Evolutionary conservation across 2,113 vertebrate species (phyloP).

Genomic region (Thymallus thymallus): DNA sequence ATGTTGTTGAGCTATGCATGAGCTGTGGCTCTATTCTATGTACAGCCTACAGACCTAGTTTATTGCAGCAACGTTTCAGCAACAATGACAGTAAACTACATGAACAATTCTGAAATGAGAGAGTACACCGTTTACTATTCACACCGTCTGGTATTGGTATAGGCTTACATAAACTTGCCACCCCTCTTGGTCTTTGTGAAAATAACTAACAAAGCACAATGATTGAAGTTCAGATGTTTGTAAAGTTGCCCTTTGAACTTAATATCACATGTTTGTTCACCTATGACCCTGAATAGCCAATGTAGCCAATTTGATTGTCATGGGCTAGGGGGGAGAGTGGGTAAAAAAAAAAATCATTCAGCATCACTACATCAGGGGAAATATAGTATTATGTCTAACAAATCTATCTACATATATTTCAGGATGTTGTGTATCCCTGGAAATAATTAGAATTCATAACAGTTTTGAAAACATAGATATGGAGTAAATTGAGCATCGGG

Average conservation of each 20-base stretch:
- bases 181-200: not conserved
- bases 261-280: not conserved
- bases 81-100: slow-evolving; percentile 15
- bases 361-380: too few species aligned
- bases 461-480: too few species aligned
- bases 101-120: not conserved
- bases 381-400: too few species aligned
- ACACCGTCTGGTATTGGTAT: not conserved
- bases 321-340: too few species aligned
- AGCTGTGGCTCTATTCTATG: slow-evolving; percentile 45
- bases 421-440: too few species aligned
- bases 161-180: not conserved
- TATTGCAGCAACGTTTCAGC: slow-evolving; percentile 60
- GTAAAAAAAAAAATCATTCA: too few species aligned
- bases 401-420: too few species aligned
- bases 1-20: slow-evolving; percentile 74
- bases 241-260: not conserved
- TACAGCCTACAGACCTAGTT: slow-evolving; percentile 51
- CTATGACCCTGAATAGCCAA: too few species aligned
- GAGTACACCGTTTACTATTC: not conserved
- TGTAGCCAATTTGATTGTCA: too few species aligned
- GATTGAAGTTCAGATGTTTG: not conserved
- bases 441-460: too few species aligned
- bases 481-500: too few species aligned
- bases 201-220: not conserved